These are phyloP conservation scores for Tiaroga cobitis DNA, from an alignment of 2,797 vertebrate genomes.

Conservation along the genomic window DNA sequence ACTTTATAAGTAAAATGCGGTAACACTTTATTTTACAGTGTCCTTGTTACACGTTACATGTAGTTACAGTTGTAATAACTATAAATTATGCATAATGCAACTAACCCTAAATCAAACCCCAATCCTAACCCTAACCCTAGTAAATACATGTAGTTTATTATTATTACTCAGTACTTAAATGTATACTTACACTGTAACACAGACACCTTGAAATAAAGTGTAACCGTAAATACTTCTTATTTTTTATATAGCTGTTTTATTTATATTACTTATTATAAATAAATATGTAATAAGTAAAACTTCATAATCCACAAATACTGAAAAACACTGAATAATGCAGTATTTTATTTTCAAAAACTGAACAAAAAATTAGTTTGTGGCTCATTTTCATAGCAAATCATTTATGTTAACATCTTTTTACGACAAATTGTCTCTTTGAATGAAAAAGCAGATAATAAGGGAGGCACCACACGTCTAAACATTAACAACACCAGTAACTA, in stretches of 20 bases:
- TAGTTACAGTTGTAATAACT: no score
- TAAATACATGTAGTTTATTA: no score
- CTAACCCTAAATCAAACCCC: no score
- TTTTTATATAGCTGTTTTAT: neutral
- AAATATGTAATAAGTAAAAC: neutral
- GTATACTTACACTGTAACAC: no score
- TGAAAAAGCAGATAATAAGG: conserved; percentile 4
- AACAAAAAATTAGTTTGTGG: neutral
- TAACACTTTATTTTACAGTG: no score
- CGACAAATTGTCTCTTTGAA: conserved; percentile 5
- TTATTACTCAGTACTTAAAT: no score
- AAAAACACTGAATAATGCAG: neutral
- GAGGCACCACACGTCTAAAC: conserved; percentile 22
- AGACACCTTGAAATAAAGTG: no score
- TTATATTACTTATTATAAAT: neutral
- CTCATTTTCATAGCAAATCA: neutral
- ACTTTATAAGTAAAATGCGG: neutral
- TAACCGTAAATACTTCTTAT: no score
- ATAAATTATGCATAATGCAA: no score
- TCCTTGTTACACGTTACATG: no score
- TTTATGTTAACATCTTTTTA: conserved; percentile 1
- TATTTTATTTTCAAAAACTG: neutral
- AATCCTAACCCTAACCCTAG: no score
- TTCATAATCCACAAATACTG: neutral
- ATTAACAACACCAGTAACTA: conserved; percentile 38